Evolutionary conservation across 2,797 vertebrate species (phyloP).

Genomic region (Lutjanus argentimaculatus): DNA sequence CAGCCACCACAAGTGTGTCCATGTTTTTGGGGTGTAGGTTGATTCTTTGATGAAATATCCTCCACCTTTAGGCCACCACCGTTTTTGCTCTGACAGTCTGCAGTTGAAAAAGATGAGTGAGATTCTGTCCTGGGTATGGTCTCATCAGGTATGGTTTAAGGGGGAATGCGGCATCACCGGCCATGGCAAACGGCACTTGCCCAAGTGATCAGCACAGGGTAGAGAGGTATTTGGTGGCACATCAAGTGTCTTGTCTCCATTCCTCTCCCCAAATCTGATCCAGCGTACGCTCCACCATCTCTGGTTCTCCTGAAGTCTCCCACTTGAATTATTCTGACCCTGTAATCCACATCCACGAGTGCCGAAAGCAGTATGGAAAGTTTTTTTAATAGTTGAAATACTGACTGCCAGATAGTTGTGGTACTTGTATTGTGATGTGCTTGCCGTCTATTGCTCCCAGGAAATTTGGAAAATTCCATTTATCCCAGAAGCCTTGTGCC

Average conservation of each 20-base stretch:
- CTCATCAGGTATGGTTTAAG: background rate
- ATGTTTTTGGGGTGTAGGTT: conserved; percentile 13
- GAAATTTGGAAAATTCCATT: background rate
- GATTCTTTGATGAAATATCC: too few species aligned
- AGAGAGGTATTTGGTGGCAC: background rate
- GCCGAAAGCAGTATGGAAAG: background rate
- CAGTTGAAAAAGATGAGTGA: background rate
- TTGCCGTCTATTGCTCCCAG: background rate
- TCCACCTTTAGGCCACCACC: too few species aligned
- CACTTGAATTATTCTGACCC: conserved; percentile 3
- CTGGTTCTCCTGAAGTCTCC: background rate
- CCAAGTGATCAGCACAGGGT: background rate
- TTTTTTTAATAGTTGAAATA: conserved; percentile 6
- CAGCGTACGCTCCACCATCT: background rate
- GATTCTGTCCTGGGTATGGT: background rate
- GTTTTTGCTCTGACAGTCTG: too few species aligned
- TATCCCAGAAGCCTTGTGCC: background rate
- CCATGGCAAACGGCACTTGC: background rate
- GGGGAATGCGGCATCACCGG: background rate
- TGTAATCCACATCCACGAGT: conserved; percentile 14
- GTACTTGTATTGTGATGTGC: background rate
- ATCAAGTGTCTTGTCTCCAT: background rate
- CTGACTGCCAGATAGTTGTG: background rate
- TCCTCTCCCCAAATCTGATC: background rate
- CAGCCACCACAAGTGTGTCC: conserved; percentile 3